Conservation (phyloP, 2,797 vertebrate genomes). For the Eulemur rubriventer region DNA sequence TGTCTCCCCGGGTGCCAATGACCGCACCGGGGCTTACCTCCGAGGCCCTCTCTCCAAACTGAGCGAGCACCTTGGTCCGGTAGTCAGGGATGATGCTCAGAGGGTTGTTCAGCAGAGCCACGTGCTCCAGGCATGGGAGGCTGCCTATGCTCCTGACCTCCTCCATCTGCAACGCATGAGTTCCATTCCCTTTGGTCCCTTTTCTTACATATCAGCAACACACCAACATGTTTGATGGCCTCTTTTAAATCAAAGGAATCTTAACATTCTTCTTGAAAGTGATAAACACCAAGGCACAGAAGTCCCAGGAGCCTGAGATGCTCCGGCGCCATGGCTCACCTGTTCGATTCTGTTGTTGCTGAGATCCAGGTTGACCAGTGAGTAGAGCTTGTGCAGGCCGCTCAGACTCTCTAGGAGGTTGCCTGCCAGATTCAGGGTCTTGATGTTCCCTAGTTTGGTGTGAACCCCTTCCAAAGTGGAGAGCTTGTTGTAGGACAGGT, state of each 20-base stretch:
- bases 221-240: rapidly evolving
- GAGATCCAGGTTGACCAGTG: slow-evolving; percentile 96
- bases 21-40: slow-evolving; percentile 88
- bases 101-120: slow-evolving; percentile 92
- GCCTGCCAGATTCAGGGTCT: slow-evolving; percentile 95
- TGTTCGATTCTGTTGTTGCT: slow-evolving; percentile 94
- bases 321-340: slow-evolving; percentile 83
- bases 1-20: neutral
- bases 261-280: neutral
- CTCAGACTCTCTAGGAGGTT: slow-evolving; percentile 93
- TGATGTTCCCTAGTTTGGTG: slow-evolving; percentile 97
- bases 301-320: neutral
- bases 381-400: slow-evolving; percentile 96
- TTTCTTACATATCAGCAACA: neutral
- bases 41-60: slow-evolving; percentile 96
- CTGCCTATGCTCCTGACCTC: slow-evolving; percentile 93
- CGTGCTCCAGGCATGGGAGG: slow-evolving; percentile 95
- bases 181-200: neutral
- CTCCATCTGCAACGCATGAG: slow-evolving; percentile 90
- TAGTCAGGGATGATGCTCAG: slow-evolving; percentile 98
- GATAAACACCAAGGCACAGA: neutral
- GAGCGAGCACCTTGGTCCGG: slow-evolving; percentile 96
- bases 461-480: slow-evolving; percentile 92
- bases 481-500: slow-evolving; percentile 96
- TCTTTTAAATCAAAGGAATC: neutral